Evolutionary conservation across 2,113 vertebrate genomes (phyloP), one percentile per base, ranked within the genome.

Genomic region (Mirounga angustirostris): DNA sequence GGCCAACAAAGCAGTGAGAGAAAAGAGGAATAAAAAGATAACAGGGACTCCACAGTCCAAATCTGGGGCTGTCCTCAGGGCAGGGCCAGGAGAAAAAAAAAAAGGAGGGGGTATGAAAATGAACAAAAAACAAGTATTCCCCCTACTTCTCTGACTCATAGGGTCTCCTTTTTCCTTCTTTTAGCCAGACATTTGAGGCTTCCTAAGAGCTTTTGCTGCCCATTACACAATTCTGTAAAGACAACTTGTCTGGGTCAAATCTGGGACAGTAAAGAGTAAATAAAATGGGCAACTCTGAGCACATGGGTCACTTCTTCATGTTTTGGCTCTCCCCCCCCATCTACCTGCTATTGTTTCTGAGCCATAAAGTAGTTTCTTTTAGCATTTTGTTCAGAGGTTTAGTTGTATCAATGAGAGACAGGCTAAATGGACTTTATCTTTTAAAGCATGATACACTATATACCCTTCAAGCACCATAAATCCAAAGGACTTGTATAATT

Each of bases 1-100:
- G 56, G n/a, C 52, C 93, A 96, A 91, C 36, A 89, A 92, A 92
- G 19, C 26, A 79, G 50, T 69, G 46, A 94, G 16, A 36, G 56
- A 85, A 94, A 73, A 46, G 15, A 67, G 10, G 36, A 21, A 91
- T 28, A 22, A 78, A 80, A 43, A 54, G 46, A 30, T 26, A 87
- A 63, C 2, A 93, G 36, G 36, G 10, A 81, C 13, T 52, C 69
- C 43, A 56, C 1, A 73, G 33, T 59, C 63, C 74, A 21, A 30
- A 52, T 56, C 10, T 59, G 36, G 61, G 52, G 4, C 10, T 93
- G 30, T 43, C 56, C 54, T 95, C 30, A 69, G 26, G 61, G 26
- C 3, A 84, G 33, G 6, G 2, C 3, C 22, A 80, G 30, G 36
- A 56, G 36, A 58, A 54, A 65, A 54, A 95, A 87, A 87, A 61